Evolutionary conservation across 2,888 invertebrate species (phyloP).

Genomic region (Lysandra coridon): DNA sequence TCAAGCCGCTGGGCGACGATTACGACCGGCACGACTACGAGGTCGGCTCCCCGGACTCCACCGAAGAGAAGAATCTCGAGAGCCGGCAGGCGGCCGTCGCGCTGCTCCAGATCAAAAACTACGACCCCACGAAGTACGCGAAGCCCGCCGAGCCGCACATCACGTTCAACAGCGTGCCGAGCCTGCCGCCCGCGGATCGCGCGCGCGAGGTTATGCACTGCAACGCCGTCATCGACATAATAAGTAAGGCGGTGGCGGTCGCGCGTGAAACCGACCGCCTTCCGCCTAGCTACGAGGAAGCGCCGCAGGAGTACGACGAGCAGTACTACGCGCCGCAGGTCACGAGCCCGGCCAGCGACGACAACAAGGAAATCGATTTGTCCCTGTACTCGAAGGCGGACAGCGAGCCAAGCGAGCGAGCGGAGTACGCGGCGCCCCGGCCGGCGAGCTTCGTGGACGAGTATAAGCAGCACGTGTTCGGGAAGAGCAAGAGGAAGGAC

Average conservation of each 20-base stretch:
- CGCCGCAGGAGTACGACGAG: slow-evolving; percentile 65
- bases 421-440: slow-evolving; percentile 52
- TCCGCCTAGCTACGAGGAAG: slow-evolving; percentile 58
- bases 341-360: slow-evolving; percentile 63
- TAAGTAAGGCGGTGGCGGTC: slow-evolving; percentile 76
- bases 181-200: slow-evolving; percentile 78
- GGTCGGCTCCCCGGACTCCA: slow-evolving; percentile 74
- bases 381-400: slow-evolving; percentile 72
- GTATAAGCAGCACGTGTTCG: slow-evolving; percentile 65
- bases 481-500: slow-evolving; percentile 58
- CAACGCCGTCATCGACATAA: slow-evolving; percentile 76
- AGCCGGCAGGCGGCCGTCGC: slow-evolving; percentile 77
- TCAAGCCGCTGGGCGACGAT: slow-evolving; percentile 71
- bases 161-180: slow-evolving; percentile 80
- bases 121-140: slow-evolving; percentile 73
- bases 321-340: slow-evolving; percentile 53
- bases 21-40: slow-evolving; percentile 71
- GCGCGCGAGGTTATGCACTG: slow-evolving; percentile 78
- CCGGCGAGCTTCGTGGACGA: slow-evolving; percentile 60
- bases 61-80: slow-evolving; percentile 76
- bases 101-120: slow-evolving; percentile 75
- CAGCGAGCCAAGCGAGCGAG: slow-evolving; percentile 54
- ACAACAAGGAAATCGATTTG: slow-evolving; percentile 75
- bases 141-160: slow-evolving; percentile 77
- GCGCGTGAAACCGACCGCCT: slow-evolving; percentile 72